These are phyloP conservation scores for Megamerina dolium DNA, from an alignment of 2,888 invertebrate species.

Conservation along the genomic window DNA sequence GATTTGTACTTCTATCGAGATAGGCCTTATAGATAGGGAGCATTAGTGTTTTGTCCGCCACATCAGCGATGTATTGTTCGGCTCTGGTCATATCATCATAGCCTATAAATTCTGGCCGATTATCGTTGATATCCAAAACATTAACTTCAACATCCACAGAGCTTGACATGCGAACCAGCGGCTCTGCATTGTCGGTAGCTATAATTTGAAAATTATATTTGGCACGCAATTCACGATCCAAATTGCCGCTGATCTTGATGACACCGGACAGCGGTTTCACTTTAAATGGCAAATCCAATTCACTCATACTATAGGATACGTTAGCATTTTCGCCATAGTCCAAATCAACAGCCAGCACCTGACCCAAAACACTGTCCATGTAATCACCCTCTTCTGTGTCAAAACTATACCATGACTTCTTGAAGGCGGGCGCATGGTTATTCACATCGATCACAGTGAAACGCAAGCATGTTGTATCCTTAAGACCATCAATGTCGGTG, in stretches of 20 bases:
- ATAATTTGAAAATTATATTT: slow-evolving; percentile 66
- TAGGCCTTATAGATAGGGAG: slow-evolving; percentile 72
- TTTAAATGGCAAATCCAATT: slow-evolving; percentile 59
- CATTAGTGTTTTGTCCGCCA: slow-evolving; percentile 33
- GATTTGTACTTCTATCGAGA: slow-evolving; percentile 66
- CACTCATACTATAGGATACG: slow-evolving; percentile 63
- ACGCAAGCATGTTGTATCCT: slow-evolving; percentile 63
- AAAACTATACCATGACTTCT: slow-evolving; percentile 76
- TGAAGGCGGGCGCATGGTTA: slow-evolving; percentile 77
- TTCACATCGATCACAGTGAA: slow-evolving; percentile 75
- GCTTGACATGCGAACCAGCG: slow-evolving; percentile 57
- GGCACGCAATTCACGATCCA: slow-evolving; percentile 70
- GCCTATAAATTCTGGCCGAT: slow-evolving; percentile 71
- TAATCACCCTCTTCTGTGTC: slow-evolving; percentile 76
- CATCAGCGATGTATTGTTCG: slow-evolving; percentile 30
- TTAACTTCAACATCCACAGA: slow-evolving; percentile 75
- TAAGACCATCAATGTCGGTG: slow-evolving; percentile 67
- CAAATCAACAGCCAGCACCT: slow-evolving; percentile 69
- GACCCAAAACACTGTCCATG: slow-evolving; percentile 64
- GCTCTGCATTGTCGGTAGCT: slow-evolving; percentile 66
- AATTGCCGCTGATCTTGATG: slow-evolving; percentile 64
- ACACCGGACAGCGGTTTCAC: slow-evolving; percentile 65
- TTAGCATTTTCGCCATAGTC: slow-evolving; percentile 78
- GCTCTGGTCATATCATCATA: slow-evolving; percentile 57
- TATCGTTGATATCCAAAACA: slow-evolving; percentile 78